phyloP scores from a whole-genome alignment of 2,797 vertebrate species.

The Petrocephalus sullivani region DNA sequence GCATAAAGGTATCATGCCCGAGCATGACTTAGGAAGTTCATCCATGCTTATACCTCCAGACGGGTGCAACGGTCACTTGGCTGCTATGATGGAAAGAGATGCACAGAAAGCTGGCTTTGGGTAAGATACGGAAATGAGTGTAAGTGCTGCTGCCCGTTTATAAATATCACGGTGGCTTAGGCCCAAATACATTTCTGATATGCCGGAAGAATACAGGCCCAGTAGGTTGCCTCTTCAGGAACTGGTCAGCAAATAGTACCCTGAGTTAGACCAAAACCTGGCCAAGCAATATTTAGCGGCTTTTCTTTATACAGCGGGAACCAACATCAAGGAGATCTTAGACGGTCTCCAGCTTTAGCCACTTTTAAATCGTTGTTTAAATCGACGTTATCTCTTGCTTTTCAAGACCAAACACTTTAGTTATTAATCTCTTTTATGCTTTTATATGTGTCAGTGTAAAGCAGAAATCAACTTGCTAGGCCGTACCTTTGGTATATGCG shows the following conservation, averaged over 20 bases:
- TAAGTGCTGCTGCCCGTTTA: neutral
- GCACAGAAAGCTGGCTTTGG: neutral
- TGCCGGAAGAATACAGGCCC: neutral
- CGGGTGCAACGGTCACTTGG: neutral
- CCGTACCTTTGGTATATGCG: neutral
- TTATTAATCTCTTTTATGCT: neutral
- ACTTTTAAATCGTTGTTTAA: neutral
- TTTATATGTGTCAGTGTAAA: neutral
- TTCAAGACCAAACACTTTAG: neutral
- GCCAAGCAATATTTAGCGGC: neutral
- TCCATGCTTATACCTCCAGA: neutral
- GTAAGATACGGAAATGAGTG: neutral
- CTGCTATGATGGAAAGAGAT: neutral
- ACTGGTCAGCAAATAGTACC: neutral
- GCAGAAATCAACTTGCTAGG: neutral
- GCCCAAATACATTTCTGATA: neutral
- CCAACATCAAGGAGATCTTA: neutral
- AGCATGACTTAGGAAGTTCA: neutral
- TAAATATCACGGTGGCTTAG: neutral
- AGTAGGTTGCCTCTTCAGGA: neutral
- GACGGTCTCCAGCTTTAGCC: neutral
- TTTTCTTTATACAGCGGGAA: neutral
- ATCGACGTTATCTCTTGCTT: neutral
- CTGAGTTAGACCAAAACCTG: neutral
- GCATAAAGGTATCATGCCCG: neutral